A percentile compares a stretch with the other conserved stretches of the same genome.
Conservation (phyloP, 2,113 vertebrate species). For the Coptodon bakossiorum region DNA sequence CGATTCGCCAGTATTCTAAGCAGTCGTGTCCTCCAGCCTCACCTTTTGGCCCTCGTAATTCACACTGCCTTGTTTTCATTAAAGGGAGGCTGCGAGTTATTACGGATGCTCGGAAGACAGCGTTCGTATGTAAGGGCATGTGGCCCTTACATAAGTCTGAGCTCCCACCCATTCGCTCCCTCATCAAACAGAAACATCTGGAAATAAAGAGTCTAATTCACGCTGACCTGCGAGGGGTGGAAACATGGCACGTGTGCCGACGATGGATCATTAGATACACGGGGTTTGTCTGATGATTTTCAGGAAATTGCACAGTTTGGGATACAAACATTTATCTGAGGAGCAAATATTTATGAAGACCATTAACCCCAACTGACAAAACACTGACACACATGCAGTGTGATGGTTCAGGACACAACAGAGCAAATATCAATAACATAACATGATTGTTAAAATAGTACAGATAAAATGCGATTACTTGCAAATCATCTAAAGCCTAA, state of each 20-base stretch:
- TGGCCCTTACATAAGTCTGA: constrained; percentile 28
- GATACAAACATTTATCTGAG: not conserved
- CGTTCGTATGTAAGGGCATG: not conserved
- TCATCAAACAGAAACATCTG: constrained; percentile 38
- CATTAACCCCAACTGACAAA: not conserved
- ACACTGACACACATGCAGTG: not conserved
- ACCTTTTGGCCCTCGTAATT: not conserved
- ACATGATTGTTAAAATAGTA: too few species aligned
- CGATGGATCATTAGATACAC: not conserved
- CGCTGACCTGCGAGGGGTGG: not conserved
- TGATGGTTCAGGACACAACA: not conserved
- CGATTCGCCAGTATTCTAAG: not conserved
- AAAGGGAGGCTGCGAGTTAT: not conserved
- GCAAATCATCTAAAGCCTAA: not conserved
- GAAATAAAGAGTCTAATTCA: constrained; percentile 8
- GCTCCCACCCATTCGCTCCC: not conserved
- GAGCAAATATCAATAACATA: not conserved
- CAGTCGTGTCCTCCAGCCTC: not conserved
- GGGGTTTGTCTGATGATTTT: not conserved
- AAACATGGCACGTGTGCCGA: not conserved
- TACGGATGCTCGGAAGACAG: not conserved
- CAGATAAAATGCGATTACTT: not conserved
- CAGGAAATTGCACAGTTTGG: not conserved
- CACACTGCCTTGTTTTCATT: constrained; percentile 21
- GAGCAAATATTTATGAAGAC: not conserved